These are phyloP conservation scores for Smutsia temminckii DNA, from an alignment of 2,797 vertebrate genomes.

Conservation along the genomic window DNA sequence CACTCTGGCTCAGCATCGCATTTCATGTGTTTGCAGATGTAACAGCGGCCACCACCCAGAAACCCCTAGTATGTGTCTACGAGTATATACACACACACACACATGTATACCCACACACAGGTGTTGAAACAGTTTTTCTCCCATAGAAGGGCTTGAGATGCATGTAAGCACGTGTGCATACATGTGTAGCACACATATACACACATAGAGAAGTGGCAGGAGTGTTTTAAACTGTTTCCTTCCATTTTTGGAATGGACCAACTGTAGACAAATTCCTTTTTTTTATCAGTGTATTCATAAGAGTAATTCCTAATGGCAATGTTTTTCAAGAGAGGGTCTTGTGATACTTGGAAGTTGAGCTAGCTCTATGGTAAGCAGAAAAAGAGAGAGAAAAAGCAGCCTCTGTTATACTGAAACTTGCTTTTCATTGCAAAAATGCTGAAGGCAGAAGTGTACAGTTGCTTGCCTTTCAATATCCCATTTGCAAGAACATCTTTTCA, in stretches of 20 bases:
- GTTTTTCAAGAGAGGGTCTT: background rate
- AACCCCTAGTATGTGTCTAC: no score
- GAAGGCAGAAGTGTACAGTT: conserved; percentile 46
- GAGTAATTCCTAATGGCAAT: background rate
- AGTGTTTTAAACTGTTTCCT: background rate
- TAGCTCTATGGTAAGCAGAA: background rate
- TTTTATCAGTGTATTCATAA: background rate
- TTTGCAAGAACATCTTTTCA: conserved; percentile 72
- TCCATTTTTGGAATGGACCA: background rate
- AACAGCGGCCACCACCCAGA: background rate
- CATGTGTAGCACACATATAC: background rate
- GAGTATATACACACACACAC: background rate
- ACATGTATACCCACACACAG: background rate
- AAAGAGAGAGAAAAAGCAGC: background rate
- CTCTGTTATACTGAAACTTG: background rate
- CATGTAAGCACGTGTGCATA: background rate
- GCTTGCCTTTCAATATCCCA: conserved; percentile 67
- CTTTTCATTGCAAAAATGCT: conserved; percentile 48
- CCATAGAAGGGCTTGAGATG: conserved; percentile 42
- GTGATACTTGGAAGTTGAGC: background rate
- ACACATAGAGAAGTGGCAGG: background rate
- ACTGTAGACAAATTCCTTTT: background rate
- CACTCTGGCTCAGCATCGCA: background rate
- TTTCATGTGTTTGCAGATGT: conserved; percentile 60
- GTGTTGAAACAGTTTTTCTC: conserved; percentile 35